These are phyloP conservation scores for Sipha flava DNA, from an alignment of 1,140 invertebrate species.

Conservation along the genomic window DNA sequence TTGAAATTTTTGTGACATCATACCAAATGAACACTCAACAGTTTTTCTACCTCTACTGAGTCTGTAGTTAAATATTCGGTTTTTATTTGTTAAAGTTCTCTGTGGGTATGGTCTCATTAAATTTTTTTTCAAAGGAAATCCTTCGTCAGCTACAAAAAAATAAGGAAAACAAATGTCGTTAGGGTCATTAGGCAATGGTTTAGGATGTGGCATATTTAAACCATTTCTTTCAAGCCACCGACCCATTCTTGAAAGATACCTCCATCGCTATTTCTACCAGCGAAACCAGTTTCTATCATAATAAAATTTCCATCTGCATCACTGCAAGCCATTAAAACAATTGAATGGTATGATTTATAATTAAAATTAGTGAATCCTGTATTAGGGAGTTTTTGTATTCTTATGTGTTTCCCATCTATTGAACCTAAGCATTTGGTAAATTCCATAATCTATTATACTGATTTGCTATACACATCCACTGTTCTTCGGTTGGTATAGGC, in stretches of 20 bases:
- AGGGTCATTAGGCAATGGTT: conserved; percentile 33
- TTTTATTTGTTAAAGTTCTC: conserved; percentile 34
- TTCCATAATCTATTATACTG: conserved; percentile 44
- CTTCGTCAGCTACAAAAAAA: conserved; percentile 43
- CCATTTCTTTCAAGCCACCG: conserved; percentile 26
- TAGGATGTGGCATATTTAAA: conserved; percentile 24
- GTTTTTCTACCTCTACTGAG: conserved; percentile 42
- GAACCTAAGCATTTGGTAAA: conserved; percentile 44
- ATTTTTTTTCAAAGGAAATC: conserved; percentile 42
- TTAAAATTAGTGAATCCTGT: conserved; percentile 18
- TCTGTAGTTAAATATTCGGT: conserved; percentile 43
- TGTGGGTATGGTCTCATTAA: conserved; percentile 40
- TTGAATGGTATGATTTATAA: conserved; percentile 43
- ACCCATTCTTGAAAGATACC: conserved; percentile 39
- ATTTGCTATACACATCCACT: conserved; percentile 38
- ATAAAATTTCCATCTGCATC: conserved; percentile 43
- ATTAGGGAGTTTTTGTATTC: conserved; percentile 32
- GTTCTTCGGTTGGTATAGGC: background rate
- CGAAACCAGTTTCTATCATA: conserved; percentile 41
- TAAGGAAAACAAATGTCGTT: background rate
- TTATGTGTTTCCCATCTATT: conserved; percentile 46
- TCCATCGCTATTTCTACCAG: conserved; percentile 42
- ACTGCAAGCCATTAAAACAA: conserved; percentile 34
- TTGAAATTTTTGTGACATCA: conserved; percentile 34
- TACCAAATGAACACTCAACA: conserved; percentile 46